A percentile compares a stretch with the other conserved stretches of the same genome.
Conservation (phyloP, 2,113 vertebrate genomes). For the Odontesthes bonariensis region DNA sequence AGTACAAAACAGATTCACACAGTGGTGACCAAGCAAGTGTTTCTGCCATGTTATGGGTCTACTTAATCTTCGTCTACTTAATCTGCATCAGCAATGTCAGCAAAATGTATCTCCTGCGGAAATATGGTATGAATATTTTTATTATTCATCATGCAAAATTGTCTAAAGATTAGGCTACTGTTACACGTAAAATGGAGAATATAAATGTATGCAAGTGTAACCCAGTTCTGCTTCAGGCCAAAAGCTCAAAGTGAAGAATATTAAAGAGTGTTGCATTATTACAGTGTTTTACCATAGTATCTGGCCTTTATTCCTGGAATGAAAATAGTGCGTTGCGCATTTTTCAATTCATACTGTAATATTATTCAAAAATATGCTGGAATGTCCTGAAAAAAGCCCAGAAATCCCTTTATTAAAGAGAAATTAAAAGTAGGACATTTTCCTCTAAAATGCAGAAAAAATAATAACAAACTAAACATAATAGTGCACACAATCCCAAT, state of each 20-base stretch:
- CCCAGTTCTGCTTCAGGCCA: neutral
- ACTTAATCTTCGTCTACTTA: neutral
- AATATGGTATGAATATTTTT: neutral
- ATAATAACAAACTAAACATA: too few species aligned
- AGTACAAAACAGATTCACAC: slow-evolving; percentile 6
- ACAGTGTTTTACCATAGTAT: neutral
- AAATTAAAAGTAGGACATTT: too few species aligned
- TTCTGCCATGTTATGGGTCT: too few species aligned
- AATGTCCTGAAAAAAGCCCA: too few species aligned
- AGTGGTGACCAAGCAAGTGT: slow-evolving; percentile 15
- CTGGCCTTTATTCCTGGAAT: too few species aligned
- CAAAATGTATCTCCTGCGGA: neutral
- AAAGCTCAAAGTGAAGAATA: slow-evolving; percentile 4
- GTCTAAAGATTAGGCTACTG: neutral
- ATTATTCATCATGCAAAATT: neutral
- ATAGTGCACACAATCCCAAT: too few species aligned
- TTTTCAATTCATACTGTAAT: too few species aligned
- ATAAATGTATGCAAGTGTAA: neutral
- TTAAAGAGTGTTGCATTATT: slow-evolving; percentile 29
- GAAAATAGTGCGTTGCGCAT: too few species aligned
- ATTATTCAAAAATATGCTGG: too few species aligned
- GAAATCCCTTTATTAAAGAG: too few species aligned
- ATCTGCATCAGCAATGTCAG: neutral
- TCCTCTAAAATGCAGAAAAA: too few species aligned
- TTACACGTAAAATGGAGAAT: neutral